Percentiles rank a stretch among this genome's conserved stretches.
These are phyloP conservation scores for Nephrotoma flavescens DNA, from an alignment of 2,888 invertebrate species.

Conservation along the genomic window DNA sequence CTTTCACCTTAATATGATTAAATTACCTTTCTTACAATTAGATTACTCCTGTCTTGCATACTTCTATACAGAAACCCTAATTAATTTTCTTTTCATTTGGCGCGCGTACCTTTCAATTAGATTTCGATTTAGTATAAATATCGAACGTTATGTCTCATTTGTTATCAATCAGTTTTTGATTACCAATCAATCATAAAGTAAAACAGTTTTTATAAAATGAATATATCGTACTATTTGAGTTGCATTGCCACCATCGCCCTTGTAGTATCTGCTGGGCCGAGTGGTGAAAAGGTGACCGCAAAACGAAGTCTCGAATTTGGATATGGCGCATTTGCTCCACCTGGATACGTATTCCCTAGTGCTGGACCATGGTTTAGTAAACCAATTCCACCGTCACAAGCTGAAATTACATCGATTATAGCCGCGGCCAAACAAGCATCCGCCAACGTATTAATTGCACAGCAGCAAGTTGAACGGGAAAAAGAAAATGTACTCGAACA, in stretches of 20 bases:
- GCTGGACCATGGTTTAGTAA: not conserved
- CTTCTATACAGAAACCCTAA: not conserved
- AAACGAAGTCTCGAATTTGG: not conserved
- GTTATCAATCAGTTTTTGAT: not conserved
- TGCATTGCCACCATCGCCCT: not conserved
- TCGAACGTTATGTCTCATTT: not conserved
- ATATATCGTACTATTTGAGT: not conserved
- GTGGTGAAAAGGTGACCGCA: not conserved
- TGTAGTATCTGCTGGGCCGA: not conserved
- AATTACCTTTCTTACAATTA: not conserved
- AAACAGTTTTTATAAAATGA: not conserved
- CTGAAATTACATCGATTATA: constrained; percentile 55
- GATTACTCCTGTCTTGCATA: no score
- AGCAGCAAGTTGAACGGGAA: constrained; percentile 56
- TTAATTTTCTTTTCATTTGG: not conserved
- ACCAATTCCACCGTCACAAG: constrained; percentile 33
- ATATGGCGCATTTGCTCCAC: not conserved
- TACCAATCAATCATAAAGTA: not conserved
- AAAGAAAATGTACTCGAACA: constrained; percentile 57
- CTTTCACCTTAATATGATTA: not conserved
- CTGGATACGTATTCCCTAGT: not conserved
- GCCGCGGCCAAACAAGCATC: constrained; percentile 62
- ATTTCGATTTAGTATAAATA: not conserved
- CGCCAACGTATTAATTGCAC: constrained; percentile 51
- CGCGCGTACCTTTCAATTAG: not conserved